Base-by-base conservation (phyloP, 2,113 vertebrate species). In the Otolemur garnettii region DNA sequence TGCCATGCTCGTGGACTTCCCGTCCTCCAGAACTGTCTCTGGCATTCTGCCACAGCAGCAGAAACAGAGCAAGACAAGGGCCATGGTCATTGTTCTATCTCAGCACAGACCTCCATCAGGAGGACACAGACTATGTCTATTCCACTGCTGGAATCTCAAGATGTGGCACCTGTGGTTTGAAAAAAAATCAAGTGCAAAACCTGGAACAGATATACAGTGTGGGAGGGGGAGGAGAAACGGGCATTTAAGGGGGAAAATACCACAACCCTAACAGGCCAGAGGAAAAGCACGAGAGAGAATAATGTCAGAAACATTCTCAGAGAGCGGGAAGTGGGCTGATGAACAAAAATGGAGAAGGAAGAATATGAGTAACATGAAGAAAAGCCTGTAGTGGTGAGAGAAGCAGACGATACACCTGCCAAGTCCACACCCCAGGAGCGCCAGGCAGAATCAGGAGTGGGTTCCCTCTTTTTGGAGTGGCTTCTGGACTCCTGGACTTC, bases 171-270 rank as follows among this genome's bases (percentile, higher is more conserved):
- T 19, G 21, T 0, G 26, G 13, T 42, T 33, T 30, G 28, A 42
- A 88, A n/a, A 42, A 26, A 75, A 60, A 30, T 42, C 45, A 71
- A 30, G 28, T 69, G 19, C n/a, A 19, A 82, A 77, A 57, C 19
- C 60, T 66, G 79, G 28, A 80, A n/a, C 12, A 33, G 72, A 55
- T 2, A 30, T 0, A 18, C 69, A 22, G 11, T 1, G 18, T 24
- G 50, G 1, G n/a, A 38, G 4, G 7, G 22, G 18, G 11, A 38
- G 21, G 24, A 17, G 28, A 57, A 71, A 6, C 1, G 0, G 6
- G 18, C 30, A 57, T 15, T 11, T 30, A 66, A 42, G 50, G 55
- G 8, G 21, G 24, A 30, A 38, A 66, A 7, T 0, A 22, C 10
- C 17, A 13, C 2, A 6, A 15, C 45, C 13, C 60, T 30, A 8